Base-by-base conservation (phyloP, 1,140 invertebrate species). In the Drosophila varians region DNA sequence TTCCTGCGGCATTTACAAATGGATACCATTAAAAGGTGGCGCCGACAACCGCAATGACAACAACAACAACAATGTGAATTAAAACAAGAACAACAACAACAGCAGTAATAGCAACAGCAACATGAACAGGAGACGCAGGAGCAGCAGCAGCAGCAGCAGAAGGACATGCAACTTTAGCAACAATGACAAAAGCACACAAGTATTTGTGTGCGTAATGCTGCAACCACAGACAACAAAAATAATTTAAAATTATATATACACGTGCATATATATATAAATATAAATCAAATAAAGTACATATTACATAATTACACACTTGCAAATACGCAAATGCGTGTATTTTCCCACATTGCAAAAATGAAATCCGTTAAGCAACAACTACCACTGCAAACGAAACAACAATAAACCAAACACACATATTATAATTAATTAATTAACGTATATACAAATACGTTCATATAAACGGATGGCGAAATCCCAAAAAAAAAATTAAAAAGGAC, bases 1-100 rank as follows among this genome's bases (percentile, higher is more conserved):
- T 97, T 94, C 96, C 96, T 93, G 96, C 96, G 93, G 96, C 96
- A 93, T 97, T 97, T 93, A 97, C 96, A 94, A 97, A 97, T 93
- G 96, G 96, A 93, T 97, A 97, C 94, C 96, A 97, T 95, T 97
- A 96, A 97, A 93, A 80, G 78, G 89, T 89, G 84, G 84, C 75
- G 82, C 69, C 78, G 75, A 90, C 82, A 72, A 82, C 77, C 83
- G 78, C 82, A 90, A 75, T 78, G 72, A 83, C 69, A 83, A 74
- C 71, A 89, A 80, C 56, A 80, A 70, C 61, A 76, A 49, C 72
- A 79, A n/a, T n/a, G n/a, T 40, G 56, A 68, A 47, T 31, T 58
- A 2, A 40, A 68, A n/a, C 52, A 69, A n/a, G 16, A 71, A 9
- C 66, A 64, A n/a, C 60, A 74, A 8, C 51, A 72, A 21, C 8